Percentiles rank a stretch among this genome's conserved stretches.
Conservation (phyloP, 1,140 invertebrate genomes). For the Melanaphis sacchari region DNA sequence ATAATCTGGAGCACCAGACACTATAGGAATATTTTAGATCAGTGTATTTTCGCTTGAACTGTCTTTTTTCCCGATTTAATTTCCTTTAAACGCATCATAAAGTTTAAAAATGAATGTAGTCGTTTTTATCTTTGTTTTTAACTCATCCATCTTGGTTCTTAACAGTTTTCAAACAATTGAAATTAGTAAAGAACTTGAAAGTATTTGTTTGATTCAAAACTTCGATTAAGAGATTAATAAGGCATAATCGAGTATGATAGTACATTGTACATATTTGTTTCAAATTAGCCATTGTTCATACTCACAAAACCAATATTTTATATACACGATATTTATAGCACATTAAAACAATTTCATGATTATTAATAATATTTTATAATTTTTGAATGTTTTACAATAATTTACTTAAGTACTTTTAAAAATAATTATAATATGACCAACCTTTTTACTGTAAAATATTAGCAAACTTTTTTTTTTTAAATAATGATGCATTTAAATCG, state of each 20-base stretch:
- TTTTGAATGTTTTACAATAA: background rate
- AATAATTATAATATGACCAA: no score
- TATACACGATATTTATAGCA: background rate
- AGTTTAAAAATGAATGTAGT: background rate
- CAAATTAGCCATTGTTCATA: background rate
- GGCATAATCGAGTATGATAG: background rate
- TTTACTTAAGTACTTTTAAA: background rate
- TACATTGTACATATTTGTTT: background rate
- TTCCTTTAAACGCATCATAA: slow-evolving; percentile 45
- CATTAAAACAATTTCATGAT: background rate
- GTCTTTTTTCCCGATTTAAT: slow-evolving; percentile 32
- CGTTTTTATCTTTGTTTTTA: background rate
- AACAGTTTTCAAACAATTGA: background rate
- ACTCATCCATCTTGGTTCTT: background rate
- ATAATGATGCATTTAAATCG: background rate
- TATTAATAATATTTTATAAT: background rate
- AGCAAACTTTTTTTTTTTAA: no score
- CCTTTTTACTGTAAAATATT: no score
- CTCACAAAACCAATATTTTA: background rate
- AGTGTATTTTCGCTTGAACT: background rate
- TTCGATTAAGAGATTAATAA: background rate
- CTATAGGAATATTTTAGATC: slow-evolving; percentile 35
- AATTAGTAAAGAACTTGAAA: no score
- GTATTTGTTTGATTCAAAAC: background rate
- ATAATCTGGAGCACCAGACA: background rate